Percentiles rank a stretch among this genome's conserved stretches.
Evolutionary conservation across 2,888 invertebrate genomes (phyloP).

Genomic region (Pristionchus mayeri): DNA sequence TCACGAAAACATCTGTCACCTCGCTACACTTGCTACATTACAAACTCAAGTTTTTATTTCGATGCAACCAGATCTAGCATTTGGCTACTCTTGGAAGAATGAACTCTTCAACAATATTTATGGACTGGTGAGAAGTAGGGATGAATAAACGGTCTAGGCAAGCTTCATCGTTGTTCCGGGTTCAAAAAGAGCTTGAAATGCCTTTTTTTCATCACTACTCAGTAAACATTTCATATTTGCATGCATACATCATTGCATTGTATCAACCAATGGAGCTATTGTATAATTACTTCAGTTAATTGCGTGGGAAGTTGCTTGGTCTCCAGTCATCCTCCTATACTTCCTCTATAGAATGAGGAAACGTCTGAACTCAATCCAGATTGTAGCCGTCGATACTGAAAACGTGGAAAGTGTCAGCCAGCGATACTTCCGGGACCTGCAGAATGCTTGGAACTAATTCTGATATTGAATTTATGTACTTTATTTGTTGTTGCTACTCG

Average conservation of each 20-base stretch:
- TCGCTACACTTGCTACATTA: not conserved
- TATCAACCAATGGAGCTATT: not conserved
- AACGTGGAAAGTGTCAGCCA: not conserved
- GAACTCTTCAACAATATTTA: not conserved
- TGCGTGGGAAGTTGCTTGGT: not conserved
- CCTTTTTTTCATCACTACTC: too few species aligned
- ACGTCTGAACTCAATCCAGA: not conserved
- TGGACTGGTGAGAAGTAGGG: not conserved
- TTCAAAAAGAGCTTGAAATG: too few species aligned
- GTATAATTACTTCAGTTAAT: not conserved
- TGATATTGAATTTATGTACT: not conserved
- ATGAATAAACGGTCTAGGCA: too few species aligned
- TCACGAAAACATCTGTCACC: not conserved
- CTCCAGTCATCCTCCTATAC: not conserved
- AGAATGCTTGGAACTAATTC: not conserved
- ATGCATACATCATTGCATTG: too few species aligned
- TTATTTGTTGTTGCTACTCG: too few species aligned
- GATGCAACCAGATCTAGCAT: too few species aligned
- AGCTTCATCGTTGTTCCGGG: too few species aligned
- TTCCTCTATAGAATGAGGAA: not conserved
- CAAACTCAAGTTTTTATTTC: not conserved
- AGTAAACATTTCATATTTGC: too few species aligned
- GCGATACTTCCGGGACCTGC: not conserved
- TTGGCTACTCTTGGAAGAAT: too few species aligned
- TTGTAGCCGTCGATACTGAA: not conserved